phyloP scores from a whole-genome alignment of 1,140 invertebrate species.

The Drosophila sp. region DNA sequence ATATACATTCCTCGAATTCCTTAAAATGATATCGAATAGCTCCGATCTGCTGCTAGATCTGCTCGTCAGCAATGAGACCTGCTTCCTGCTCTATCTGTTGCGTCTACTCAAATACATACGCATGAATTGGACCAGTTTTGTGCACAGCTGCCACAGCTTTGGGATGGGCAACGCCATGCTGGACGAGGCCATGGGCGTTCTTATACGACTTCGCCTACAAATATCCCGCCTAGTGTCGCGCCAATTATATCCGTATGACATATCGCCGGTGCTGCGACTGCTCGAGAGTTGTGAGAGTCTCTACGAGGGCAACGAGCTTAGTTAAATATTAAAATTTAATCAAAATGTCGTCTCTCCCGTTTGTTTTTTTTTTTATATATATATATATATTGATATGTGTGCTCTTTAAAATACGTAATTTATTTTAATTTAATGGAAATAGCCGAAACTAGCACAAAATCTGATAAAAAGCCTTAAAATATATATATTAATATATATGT shows the following conservation, averaged over 20 bases:
- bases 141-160: conserved; percentile 88
- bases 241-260: conserved; percentile 94
- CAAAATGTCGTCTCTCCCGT: conserved; percentile 23
- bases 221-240: conserved; percentile 92
- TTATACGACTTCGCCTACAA: conserved; percentile 90
- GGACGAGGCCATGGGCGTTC: conserved; percentile 92
- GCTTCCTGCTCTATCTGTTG: conserved; percentile 93
- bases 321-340: conserved; percentile 75
- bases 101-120: conserved; percentile 93
- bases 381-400: conserved; percentile 38
- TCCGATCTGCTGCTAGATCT: conserved; percentile 92
- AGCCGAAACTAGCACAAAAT: conserved; percentile 72
- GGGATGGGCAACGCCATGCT: conserved; percentile 86
- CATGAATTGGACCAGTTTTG: conserved; percentile 92
- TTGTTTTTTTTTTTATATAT: conserved; percentile 13
- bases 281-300: conserved; percentile 93
- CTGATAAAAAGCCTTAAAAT: conserved; percentile 59
- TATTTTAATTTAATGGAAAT: conserved; percentile 77
- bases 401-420: conserved; percentile 80
- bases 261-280: conserved; percentile 92
- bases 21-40: conserved; percentile 92
- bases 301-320: conserved; percentile 91
- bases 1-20: conserved; percentile 92
- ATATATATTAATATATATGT: conserved; percentile 31
- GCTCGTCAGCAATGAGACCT: conserved; percentile 95